Evolutionary conservation across 2,113 vertebrate genomes (phyloP).

Genomic region (Laticauda colubrina): DNA sequence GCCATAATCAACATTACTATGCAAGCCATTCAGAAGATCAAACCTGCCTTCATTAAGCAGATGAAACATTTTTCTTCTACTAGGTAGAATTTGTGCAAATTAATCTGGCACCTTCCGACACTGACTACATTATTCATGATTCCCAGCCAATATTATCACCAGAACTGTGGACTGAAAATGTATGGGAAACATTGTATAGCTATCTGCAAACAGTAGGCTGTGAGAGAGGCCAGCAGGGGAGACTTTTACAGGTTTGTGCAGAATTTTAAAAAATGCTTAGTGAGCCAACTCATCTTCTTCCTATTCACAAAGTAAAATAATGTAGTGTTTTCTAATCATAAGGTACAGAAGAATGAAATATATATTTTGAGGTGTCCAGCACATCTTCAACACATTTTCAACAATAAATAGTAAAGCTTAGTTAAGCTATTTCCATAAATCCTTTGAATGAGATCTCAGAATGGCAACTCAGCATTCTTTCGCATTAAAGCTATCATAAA

Average conservation of each 20-base stretch:
- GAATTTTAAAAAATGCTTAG: not conserved
- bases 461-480: not conserved
- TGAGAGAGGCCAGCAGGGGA: not conserved
- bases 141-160: not conserved
- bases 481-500: not conserved
- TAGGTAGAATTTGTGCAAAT: not conserved
- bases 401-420: slow-evolving; percentile 12
- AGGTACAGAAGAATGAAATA: not conserved
- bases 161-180: not conserved
- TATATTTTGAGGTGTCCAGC: slow-evolving; percentile 6
- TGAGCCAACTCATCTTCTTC: not conserved
- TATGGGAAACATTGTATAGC: not conserved
- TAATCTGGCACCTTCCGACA: not conserved
- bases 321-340: slow-evolving; percentile 30
- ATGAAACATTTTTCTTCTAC: not conserved
- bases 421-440: slow-evolving; percentile 19
- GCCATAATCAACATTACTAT: not conserved
- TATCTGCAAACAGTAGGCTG: not conserved
- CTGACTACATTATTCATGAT: not conserved
- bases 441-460: slow-evolving; percentile 8
- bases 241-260: not conserved
- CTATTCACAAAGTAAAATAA: not conserved
- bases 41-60: not conserved
- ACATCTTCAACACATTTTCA: slow-evolving; percentile 2
- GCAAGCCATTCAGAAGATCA: not conserved